phyloP scores from a whole-genome alignment of 2,113 vertebrate genomes.

The Eleginops maclovinus region DNA sequence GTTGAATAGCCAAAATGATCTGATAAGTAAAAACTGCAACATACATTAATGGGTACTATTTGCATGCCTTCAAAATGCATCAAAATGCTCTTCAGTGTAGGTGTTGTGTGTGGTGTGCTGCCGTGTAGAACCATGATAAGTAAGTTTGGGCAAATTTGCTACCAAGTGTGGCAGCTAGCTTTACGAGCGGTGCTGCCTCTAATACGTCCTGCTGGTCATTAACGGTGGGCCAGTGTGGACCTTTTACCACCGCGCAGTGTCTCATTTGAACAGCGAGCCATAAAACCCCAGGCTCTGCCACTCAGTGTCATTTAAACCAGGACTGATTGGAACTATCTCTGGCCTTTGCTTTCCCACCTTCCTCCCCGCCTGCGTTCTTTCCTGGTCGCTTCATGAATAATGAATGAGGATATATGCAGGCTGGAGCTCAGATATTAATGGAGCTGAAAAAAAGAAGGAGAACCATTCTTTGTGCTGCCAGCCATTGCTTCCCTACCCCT shows the following conservation, averaged over 20 bases:
- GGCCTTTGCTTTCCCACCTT: constrained; percentile 90
- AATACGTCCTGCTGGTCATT: constrained; percentile 93
- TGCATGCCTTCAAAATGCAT: constrained; percentile 1
- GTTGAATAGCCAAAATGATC: not conserved
- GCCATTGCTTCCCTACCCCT: constrained; percentile 68
- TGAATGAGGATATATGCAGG: constrained; percentile 94
- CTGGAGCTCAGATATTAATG: constrained; percentile 91
- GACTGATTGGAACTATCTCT: constrained; percentile 94
- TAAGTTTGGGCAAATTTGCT: constrained; percentile 58
- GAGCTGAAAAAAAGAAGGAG: constrained; percentile 88
- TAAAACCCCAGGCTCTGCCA: constrained; percentile 95
- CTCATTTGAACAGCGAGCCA: constrained; percentile 79
- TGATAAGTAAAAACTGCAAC: not conserved
- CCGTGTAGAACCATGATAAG: constrained; percentile 39
- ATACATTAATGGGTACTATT: not conserved
- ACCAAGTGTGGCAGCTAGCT: constrained; percentile 63
- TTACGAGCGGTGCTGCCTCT: constrained; percentile 86
- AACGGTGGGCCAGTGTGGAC: constrained; percentile 89
- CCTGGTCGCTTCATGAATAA: constrained; percentile 96
- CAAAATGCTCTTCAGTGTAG: constrained; percentile 14
- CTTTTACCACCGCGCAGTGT: constrained; percentile 89
- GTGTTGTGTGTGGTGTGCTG: constrained; percentile 34
- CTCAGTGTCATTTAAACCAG: constrained; percentile 96
- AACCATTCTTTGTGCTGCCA: constrained; percentile 84
- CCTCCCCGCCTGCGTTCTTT: constrained; percentile 73